These are phyloP conservation scores for Hydrotaea diabolus DNA, from an alignment of 2,888 invertebrate species.

Conservation along the genomic window DNA sequence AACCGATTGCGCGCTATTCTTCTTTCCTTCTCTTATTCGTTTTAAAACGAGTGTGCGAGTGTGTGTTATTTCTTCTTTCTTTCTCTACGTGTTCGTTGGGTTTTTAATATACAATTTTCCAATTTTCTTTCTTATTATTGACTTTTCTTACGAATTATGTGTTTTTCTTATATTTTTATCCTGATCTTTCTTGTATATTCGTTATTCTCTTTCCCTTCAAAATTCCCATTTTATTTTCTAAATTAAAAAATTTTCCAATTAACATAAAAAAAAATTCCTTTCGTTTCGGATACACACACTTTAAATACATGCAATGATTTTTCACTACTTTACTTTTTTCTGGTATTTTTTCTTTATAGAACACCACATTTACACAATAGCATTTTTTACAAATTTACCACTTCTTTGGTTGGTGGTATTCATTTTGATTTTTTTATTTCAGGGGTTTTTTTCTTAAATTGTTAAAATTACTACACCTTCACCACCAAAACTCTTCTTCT, in stretches of 20 bases:
- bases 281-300: slow-evolving; percentile 51
- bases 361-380: slow-evolving; percentile 25
- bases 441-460: neutral
- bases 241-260: slow-evolving; percentile 39
- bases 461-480: slow-evolving; percentile 1
- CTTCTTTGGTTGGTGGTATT: neutral
- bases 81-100: slow-evolving; percentile 69
- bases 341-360: slow-evolving; percentile 18
- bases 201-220: slow-evolving; percentile 38
- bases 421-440: neutral
- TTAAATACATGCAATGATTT: slow-evolving; percentile 51
- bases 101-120: slow-evolving; percentile 42
- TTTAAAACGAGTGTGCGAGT: slow-evolving; percentile 53
- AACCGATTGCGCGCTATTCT: slow-evolving; percentile 64
- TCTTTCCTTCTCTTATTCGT: slow-evolving; percentile 72
- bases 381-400: slow-evolving; percentile 29
- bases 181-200: slow-evolving; percentile 43
- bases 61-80: slow-evolving; percentile 68
- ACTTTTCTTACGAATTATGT: slow-evolving; percentile 64
- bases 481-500: neutral
- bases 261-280: slow-evolving; percentile 19
- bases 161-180: slow-evolving; percentile 61
- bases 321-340: slow-evolving; percentile 57
- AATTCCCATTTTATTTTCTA: slow-evolving; percentile 38
- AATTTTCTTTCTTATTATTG: slow-evolving; percentile 55